Conservation (phyloP, 2,113 vertebrate species). For the Marcusenius ussheri region DNA sequence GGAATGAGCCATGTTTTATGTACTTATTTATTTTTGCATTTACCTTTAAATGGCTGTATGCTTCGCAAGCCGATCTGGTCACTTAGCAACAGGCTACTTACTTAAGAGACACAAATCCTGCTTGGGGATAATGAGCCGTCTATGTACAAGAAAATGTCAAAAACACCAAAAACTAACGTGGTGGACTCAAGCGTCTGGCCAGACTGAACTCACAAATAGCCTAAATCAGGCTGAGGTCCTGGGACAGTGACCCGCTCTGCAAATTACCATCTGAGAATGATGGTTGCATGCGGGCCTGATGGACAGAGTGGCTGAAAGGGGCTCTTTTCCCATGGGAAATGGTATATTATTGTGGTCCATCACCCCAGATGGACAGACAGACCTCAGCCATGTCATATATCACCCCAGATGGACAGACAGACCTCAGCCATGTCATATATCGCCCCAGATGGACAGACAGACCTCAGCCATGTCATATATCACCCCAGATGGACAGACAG, state of each 20-base stretch:
- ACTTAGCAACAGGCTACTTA: constrained; percentile 8
- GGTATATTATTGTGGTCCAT: no score
- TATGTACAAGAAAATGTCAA: neutral
- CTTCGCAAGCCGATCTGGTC: neutral
- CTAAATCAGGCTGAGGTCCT: neutral
- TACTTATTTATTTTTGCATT: neutral
- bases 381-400: neutral
- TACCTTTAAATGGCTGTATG: neutral
- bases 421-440: no score
- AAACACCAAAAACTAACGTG: neutral
- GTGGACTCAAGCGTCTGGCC: neutral
- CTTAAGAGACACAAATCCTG: neutral
- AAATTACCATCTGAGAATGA: neutral
- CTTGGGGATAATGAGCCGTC: neutral
- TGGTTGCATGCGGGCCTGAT: neutral
- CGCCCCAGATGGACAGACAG: neutral
- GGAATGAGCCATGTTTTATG: neutral
- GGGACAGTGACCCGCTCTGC: neutral
- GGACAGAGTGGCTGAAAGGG: neutral
- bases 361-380: neutral
- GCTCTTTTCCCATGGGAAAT: neutral
- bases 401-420: no score
- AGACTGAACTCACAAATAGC: neutral
- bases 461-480: neutral
- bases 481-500: no score